Base-by-base conservation (phyloP, 2,888 invertebrate genomes). In the Proisotoma minuta region DNA sequence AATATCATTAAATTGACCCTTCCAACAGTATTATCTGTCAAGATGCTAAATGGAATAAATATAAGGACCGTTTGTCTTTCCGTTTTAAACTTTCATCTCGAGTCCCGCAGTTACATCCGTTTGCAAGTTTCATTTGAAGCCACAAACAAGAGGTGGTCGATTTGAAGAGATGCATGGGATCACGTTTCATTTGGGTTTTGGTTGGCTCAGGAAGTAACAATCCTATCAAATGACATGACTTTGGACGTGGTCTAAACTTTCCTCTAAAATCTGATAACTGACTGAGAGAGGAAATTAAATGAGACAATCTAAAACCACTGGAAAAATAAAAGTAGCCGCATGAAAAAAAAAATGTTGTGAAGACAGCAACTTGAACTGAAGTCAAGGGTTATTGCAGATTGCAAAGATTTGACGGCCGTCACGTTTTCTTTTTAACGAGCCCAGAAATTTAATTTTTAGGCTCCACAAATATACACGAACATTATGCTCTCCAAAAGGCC, bases 401-500 rank as follows among this genome's bases (percentile, higher is more conserved):
- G 49, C 23, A 23, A 15, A 49, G 49, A 49, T 49, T 49, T 49
- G 49, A 49, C 23, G 49, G 24, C 23, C 49, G 49, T 49, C 49
- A 49, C 49, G 49, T 49, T 49, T 22, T 24, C 23, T 24, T 47
- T 22, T 22, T 22, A 49, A 49, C 49, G 49, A 49, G 49, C 23
- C 49, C 5, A 20, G 20, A 3, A 49, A 49, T 49, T 49, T 49
- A 49, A 49, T 49, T 49, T 49, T 23, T 49, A 3, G 20, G 8
- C 8, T 34, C 15, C 8, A 15, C 8, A 34, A 62, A 60, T 49
- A 57, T 50, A 59, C n/a, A n/a, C n/a, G n/a, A n/a, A n/a, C n/a
- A n/a, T n/a, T n/a, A n/a, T n/a, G n/a, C n/a, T n/a, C n/a, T n/a
- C n/a, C n/a, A n/a, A n/a, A n/a, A n/a, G n/a, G n/a, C n/a, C n/a